Percentiles rank a stretch among this genome's conserved stretches.
Evolutionary conservation across 1,140 invertebrate genomes (phyloP).

Genomic region (Sycophila sp.): DNA sequence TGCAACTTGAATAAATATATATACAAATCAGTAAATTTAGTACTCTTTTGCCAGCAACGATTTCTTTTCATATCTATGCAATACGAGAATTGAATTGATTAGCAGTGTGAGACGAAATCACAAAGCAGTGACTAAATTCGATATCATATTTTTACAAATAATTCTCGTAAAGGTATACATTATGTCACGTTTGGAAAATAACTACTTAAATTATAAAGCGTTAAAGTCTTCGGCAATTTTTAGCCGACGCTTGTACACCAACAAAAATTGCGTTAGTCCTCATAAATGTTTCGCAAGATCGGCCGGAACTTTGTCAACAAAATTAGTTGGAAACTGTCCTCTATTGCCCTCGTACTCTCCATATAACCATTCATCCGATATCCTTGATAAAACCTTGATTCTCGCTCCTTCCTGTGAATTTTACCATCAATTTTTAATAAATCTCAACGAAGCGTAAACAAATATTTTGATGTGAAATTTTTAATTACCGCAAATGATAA

Average conservation of each 20-base stretch:
- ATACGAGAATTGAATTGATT: constrained; percentile 10
- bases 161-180: constrained; percentile 20
- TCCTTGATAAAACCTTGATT: constrained; percentile 76
- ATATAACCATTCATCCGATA: constrained; percentile 85
- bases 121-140: background rate
- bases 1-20: background rate
- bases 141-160: constrained; percentile 23
- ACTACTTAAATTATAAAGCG: constrained; percentile 19
- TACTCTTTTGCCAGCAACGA: background rate
- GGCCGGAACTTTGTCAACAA: constrained; percentile 73
- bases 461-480: constrained; percentile 18
- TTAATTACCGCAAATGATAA: constrained; percentile 67
- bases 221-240: constrained; percentile 15
- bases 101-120: background rate
- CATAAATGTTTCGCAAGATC: constrained; percentile 50
- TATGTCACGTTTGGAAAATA: constrained; percentile 15
- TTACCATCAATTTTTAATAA: constrained; percentile 44
- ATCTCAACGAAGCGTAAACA: constrained; percentile 59
- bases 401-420: constrained; percentile 73
- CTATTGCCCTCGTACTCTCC: constrained; percentile 74
- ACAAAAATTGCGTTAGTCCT: constrained; percentile 4
- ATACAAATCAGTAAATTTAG: constrained; percentile 9
- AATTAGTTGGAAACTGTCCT: constrained; percentile 86
- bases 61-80: background rate
- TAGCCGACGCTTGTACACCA: constrained; percentile 11